Base-by-base conservation (phyloP, 2,797 vertebrate species). In the Carapus acus region DNA sequence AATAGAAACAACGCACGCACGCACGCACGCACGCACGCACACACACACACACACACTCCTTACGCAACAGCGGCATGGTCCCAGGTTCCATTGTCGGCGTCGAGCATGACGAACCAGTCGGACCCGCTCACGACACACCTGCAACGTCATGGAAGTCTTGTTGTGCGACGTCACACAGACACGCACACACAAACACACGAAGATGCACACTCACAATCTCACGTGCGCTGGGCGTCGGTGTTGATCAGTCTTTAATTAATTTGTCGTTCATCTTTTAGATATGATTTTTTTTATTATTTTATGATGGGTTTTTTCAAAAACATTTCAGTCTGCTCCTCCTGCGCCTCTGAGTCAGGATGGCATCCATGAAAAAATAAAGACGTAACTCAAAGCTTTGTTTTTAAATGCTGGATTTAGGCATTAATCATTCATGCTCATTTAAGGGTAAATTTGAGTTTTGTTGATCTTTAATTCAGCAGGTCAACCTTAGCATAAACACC, bases 381-480 rank as follows among this genome's bases (percentile, higher is more conserved):
- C 33, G 56, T 36, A 55, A 52, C 59, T 51, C 27, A 49, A 57
- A 56, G 36, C 14, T 22, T 67, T 69, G 37, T 56, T 71, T 72
- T 67, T 55, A 33, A 68, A 69, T 56, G 49, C 37, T 51, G 45
- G 56, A 57, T 41, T 68, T 50, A 45, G 47, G 43, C 43, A 67
- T 85, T 37, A 83, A 87, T 85, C 48, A 79, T 83, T 80, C 17
- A 84, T 74, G 73, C 55, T 60, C 71, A 67, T 77, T 88, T 82
- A 81, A 82, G 77, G 65, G 80, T 78, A 61, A 58, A 83, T 83
- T 79, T 27, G 69, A 79, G 79, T 85, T 85, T 82, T 79, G 81
- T 86, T 87, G 83, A 87, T 89, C 82, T 88, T 88, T 89, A 83
- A 87, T 89, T 88, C 81, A 87, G 73, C 79, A 83, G 83, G 83